Conservation (phyloP, 2,888 invertebrate species). For the Acleris cristana region DNA sequence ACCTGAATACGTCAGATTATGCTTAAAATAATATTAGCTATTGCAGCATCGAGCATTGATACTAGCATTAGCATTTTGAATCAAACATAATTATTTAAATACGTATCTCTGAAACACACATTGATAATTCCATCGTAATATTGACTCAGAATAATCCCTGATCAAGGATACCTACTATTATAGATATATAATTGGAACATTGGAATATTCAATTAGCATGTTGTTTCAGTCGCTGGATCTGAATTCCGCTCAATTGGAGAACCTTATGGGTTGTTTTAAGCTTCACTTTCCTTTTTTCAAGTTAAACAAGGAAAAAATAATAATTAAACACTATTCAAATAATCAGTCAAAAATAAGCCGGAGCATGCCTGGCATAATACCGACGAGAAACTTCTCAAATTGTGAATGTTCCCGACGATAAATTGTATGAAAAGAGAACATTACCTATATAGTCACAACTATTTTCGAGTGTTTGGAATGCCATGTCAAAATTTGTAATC, state of each 20-base stretch:
- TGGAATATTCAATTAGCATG: slow-evolving; percentile 11
- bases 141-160: slow-evolving; percentile 18
- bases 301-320: no score
- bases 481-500: no score
- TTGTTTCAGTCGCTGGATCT: slow-evolving; percentile 14
- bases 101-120: slow-evolving; percentile 18
- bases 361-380: no score
- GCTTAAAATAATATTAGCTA: background rate
- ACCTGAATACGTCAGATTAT: background rate
- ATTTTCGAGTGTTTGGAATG: no score
- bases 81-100: slow-evolving; percentile 20
- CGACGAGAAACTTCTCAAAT: no score
- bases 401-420: no score
- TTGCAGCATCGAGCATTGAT: slow-evolving; percentile 3
- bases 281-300: no score
- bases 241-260: background rate
- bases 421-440: no score
- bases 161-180: slow-evolving; percentile 3
- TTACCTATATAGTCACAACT: no score
- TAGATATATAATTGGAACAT: background rate
- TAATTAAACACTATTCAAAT: no score
- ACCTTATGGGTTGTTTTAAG: no score
- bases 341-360: no score
- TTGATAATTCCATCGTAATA: slow-evolving; percentile 28
- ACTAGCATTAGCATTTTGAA: background rate